phyloP scores from a whole-genome alignment of 2,797 vertebrate genomes.

The Apogon talboti region DNA sequence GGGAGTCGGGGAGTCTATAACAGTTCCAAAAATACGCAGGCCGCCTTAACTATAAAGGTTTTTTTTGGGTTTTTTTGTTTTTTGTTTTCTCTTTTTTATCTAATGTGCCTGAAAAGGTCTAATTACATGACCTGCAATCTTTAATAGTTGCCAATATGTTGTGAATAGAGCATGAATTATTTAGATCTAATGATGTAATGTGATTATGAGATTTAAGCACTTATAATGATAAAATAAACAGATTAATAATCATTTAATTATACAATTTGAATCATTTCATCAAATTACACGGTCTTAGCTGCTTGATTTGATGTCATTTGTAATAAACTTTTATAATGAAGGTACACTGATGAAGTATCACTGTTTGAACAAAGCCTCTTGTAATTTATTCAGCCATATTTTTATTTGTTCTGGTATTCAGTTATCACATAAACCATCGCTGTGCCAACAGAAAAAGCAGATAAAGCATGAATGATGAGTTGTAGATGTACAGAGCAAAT shows the following conservation, averaged over 20 bases:
- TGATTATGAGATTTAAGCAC: too few species aligned
- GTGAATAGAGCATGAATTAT: background rate
- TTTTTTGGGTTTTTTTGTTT: too few species aligned
- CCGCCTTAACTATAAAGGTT: too few species aligned
- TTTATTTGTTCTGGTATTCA: constrained; percentile 49
- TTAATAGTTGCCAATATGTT: background rate
- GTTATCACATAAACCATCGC: constrained; percentile 42
- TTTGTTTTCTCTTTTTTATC: too few species aligned
- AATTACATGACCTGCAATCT: too few species aligned
- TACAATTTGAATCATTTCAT: background rate
- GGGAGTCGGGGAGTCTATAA: too few species aligned
- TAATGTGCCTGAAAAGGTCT: too few species aligned
- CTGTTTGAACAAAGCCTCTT: constrained; percentile 15
- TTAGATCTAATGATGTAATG: background rate
- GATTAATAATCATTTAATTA: too few species aligned
- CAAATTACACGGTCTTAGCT: constrained; percentile 3
- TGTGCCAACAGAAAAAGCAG: constrained; percentile 35
- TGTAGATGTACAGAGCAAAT: constrained; percentile 48
- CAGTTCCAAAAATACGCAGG: too few species aligned
- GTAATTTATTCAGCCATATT: constrained; percentile 30
- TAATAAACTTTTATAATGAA: constrained; percentile 19
- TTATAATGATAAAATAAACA: too few species aligned
- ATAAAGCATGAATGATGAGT: constrained; percentile 50
- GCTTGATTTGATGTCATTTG: constrained; percentile 27
- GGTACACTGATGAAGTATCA: constrained; percentile 10